These are phyloP conservation scores for Clusia tigrina DNA, from an alignment of 2,888 invertebrate genomes.

Conservation along the genomic window DNA sequence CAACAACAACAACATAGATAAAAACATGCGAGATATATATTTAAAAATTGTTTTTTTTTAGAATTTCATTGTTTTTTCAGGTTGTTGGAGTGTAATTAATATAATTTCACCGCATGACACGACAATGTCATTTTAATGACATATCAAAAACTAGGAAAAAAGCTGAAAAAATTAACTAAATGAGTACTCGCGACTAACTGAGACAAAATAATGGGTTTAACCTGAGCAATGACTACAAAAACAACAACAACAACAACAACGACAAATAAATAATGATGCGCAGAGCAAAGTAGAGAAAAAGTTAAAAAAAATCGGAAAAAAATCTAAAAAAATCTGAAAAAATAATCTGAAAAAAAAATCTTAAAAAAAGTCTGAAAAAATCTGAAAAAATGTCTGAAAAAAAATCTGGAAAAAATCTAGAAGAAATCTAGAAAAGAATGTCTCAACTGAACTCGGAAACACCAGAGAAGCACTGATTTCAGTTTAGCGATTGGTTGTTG, in stretches of 20 bases:
- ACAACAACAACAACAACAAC: not conserved
- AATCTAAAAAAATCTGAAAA: constrained; percentile 6
- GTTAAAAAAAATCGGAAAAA: constrained; percentile 4
- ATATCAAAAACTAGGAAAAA: constrained; percentile 9
- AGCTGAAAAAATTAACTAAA: no score
- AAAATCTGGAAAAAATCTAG: not conserved
- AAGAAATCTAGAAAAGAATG: constrained; percentile 7
- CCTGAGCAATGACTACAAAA: not conserved
- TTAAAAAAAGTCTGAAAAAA: constrained; percentile 14
- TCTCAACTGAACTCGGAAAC: no score
- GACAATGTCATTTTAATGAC: constrained; percentile 18
- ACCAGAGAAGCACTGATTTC: no score
- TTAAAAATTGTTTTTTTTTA: not conserved
- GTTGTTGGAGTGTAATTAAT: constrained; percentile 25
- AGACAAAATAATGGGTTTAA: constrained; percentile 4
- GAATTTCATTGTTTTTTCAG: constrained; percentile 10
- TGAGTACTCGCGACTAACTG: not conserved
- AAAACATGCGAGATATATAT: not conserved
- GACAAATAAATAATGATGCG: constrained; percentile 10
- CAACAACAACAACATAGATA: not conserved
- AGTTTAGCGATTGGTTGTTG: constrained; percentile 27
- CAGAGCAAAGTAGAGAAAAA: constrained; percentile 3
- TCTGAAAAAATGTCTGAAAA: not conserved
- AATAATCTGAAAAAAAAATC: constrained; percentile 5
- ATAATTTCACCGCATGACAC: constrained; percentile 22